phyloP scores from a whole-genome alignment of 1,140 invertebrate genomes.

The Nasonia giraulti region DNA sequence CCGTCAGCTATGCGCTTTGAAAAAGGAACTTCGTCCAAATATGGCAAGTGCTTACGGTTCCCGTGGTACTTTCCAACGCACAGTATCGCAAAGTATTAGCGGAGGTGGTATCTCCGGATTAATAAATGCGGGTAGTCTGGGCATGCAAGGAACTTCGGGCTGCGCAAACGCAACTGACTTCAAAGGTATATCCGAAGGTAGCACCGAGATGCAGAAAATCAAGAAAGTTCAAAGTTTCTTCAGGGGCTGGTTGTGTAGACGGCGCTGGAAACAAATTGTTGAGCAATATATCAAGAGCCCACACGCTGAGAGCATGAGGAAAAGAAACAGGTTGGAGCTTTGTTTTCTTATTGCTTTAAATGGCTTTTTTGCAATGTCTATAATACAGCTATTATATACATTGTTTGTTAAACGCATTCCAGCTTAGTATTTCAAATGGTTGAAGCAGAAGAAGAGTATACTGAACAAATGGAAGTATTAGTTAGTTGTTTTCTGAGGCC shows the following conservation, averaged over 20 bases:
- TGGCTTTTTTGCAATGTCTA: no score
- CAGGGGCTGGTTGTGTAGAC: slow-evolving; percentile 93
- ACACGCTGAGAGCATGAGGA: slow-evolving; percentile 95
- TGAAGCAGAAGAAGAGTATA: slow-evolving; percentile 93
- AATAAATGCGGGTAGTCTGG: not conserved
- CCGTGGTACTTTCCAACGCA: slow-evolving; percentile 52
- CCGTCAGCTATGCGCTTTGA: slow-evolving; percentile 85
- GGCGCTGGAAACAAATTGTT: slow-evolving; percentile 96
- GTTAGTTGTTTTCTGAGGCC: slow-evolving; percentile 94
- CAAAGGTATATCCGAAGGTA: slow-evolving; percentile 73
- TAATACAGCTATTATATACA: no score
- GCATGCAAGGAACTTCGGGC: not conserved
- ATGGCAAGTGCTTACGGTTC: not conserved
- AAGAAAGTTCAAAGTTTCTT: slow-evolving; percentile 98
- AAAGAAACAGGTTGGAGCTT: slow-evolving; percentile 85
- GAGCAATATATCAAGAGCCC: slow-evolving; percentile 96
- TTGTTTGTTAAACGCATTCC: slow-evolving; percentile 41
- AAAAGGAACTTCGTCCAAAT: slow-evolving; percentile 82
- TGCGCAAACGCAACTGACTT: slow-evolving; percentile 42
- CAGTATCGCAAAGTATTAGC: slow-evolving; percentile 55
- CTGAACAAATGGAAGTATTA: slow-evolving; percentile 92
- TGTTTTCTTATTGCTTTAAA: not conserved
- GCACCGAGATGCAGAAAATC: slow-evolving; percentile 88
- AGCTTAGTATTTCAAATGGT: slow-evolving; percentile 95
- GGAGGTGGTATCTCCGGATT: not conserved